phyloP scores from a whole-genome alignment of 1,140 invertebrate genomes.

The Caenorhabditis tropicalis region DNA sequence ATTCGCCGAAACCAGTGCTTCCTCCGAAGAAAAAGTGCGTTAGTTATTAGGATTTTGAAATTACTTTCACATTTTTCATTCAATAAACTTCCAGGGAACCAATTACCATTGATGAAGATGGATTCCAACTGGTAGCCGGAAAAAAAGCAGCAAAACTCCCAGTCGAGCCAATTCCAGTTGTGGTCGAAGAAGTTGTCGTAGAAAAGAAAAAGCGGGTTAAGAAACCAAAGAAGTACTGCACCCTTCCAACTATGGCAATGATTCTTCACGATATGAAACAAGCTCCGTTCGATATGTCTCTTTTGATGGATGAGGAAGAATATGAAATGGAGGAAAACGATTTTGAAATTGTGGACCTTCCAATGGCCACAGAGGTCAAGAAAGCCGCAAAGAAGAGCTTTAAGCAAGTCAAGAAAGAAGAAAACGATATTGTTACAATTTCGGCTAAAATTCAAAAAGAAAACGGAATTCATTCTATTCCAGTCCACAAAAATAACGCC shows the following conservation, averaged over 20 bases:
- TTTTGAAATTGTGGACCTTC: too few relatives aligned
- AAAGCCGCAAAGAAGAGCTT: too few relatives aligned
- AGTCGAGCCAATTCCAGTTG: not conserved
- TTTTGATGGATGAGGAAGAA: too few relatives aligned
- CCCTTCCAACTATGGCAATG: not conserved
- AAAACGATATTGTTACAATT: too few relatives aligned
- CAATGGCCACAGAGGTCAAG: too few relatives aligned
- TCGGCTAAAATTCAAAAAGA: too few relatives aligned
- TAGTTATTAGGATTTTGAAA: not conserved
- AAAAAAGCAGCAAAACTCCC: not conserved
- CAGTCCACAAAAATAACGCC: too few relatives aligned
- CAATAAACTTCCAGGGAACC: not conserved
- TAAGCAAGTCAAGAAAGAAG: too few relatives aligned
- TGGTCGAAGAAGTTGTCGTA: not conserved
- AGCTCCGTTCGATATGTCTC: too few relatives aligned
- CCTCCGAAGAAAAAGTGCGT: not conserved
- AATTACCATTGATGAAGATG: conserved; percentile 2
- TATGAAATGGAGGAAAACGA: too few relatives aligned
- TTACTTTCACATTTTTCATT: too few relatives aligned
- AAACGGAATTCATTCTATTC: too few relatives aligned
- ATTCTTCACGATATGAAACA: not conserved
- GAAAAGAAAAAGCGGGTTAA: not conserved
- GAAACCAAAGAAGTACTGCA: not conserved
- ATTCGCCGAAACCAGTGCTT: not conserved
- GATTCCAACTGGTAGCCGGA: not conserved